phyloP scores from a whole-genome alignment of 2,113 vertebrate species.

The Tachycineta bicolor region DNA sequence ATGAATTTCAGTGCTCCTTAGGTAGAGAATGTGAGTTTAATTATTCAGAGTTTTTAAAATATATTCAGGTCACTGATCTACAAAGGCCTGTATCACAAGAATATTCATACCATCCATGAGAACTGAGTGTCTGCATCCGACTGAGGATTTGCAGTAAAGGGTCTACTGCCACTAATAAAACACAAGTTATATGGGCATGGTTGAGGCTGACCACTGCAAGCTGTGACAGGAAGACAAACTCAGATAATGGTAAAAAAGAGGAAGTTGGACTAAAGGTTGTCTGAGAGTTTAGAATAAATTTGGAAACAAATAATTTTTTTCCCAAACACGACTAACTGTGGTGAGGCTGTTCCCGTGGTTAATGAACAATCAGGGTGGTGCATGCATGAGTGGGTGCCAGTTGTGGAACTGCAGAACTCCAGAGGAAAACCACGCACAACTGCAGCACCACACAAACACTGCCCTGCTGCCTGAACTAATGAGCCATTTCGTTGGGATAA shows the following conservation, averaged over 20 bases:
- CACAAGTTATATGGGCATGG: background rate
- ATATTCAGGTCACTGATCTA: background rate
- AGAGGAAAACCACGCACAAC: constrained; percentile 19
- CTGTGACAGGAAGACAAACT: background rate
- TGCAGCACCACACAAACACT: constrained; percentile 25
- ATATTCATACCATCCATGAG: background rate
- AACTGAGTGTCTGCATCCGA: background rate
- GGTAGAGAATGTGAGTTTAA: background rate
- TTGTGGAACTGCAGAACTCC: constrained; percentile 1
- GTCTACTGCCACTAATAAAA: background rate
- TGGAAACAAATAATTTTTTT: background rate
- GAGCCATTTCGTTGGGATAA: constrained; percentile 33
- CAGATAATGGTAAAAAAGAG: background rate
- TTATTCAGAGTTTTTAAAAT: background rate
- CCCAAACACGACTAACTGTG: background rate
- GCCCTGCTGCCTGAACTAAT: constrained; percentile 41
- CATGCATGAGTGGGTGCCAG: background rate
- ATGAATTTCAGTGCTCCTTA: background rate
- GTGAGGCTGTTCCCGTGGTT: background rate
- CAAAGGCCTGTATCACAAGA: background rate
- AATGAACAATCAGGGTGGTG: constrained; percentile 1
- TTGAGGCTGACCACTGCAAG: background rate
- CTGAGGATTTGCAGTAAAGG: background rate
- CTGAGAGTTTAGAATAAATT: background rate
- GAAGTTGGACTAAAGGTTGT: background rate